Conservation (phyloP, 2,113 vertebrate species). For the Trachemys scripta region DNA sequence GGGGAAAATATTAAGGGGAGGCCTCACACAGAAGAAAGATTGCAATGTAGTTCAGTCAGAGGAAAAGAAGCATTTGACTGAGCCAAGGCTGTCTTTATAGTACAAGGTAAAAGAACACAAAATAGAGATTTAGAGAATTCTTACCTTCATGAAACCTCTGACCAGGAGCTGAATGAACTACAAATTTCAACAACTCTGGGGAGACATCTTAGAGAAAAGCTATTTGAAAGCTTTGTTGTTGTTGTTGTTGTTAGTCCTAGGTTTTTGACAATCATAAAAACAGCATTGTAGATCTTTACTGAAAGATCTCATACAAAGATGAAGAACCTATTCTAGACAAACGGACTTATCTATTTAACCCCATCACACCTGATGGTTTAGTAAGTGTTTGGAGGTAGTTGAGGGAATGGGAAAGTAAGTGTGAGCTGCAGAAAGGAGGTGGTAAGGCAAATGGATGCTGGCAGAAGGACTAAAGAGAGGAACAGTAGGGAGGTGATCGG, state of each 20-base stretch:
- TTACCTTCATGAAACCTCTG: background rate
- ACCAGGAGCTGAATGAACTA: background rate
- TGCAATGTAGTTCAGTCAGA: background rate
- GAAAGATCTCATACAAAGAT: background rate
- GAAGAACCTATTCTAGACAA: background rate
- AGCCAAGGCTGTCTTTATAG: background rate
- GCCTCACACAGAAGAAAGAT: background rate
- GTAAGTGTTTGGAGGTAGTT: background rate
- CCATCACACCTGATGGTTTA: background rate
- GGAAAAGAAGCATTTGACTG: background rate
- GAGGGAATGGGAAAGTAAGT: background rate
- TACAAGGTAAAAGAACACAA: background rate
- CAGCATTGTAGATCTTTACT: background rate
- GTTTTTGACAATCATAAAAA: constrained; percentile 11
- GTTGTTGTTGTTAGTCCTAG: background rate
- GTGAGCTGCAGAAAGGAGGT: background rate
- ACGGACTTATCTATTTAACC: background rate
- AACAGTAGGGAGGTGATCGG: background rate
- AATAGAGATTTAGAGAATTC: background rate
- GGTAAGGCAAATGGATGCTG: background rate
- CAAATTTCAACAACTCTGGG: background rate
- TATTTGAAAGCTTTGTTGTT: background rate
- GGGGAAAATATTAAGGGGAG: background rate
- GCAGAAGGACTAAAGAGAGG: background rate
- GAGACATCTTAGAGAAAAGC: background rate